Evolutionary conservation across 2,113 vertebrate genomes (phyloP).

Genomic region (Antechinus flavipes): DNA sequence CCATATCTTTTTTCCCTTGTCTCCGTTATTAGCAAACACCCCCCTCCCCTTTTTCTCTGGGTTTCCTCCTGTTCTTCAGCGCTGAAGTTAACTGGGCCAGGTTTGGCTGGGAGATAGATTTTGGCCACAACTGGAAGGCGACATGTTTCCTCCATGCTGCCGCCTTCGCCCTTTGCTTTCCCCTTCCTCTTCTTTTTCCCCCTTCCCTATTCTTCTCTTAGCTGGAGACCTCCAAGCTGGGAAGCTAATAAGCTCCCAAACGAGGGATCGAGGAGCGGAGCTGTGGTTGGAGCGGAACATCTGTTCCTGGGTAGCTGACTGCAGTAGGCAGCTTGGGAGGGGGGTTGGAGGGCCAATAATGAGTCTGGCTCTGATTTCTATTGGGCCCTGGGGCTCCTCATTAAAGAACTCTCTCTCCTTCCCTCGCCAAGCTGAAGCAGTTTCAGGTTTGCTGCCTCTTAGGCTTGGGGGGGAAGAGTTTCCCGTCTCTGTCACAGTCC

Average conservation of each 20-base stretch:
- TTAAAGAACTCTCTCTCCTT: background rate
- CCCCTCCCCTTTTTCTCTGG: background rate
- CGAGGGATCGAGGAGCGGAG: background rate
- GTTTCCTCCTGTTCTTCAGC: background rate
- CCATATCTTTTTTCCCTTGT: background rate
- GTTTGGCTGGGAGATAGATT: background rate
- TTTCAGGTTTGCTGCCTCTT: background rate
- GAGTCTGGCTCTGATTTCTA: background rate
- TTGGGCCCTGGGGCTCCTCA: background rate
- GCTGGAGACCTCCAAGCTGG: background rate
- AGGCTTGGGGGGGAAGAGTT: background rate
- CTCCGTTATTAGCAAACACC: background rate
- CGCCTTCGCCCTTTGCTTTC: background rate
- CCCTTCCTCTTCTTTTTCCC: background rate
- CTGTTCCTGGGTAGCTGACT: background rate
- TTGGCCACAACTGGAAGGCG: background rate
- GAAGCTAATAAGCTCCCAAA: background rate
- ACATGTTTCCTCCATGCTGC: background rate
- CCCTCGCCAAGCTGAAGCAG: background rate
- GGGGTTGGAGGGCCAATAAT: background rate
- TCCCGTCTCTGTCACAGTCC: background rate
- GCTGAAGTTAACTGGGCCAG: background rate
- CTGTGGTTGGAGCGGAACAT: background rate
- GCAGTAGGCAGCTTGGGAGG: background rate
- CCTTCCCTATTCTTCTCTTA: background rate